A percentile compares a stretch with the other conserved stretches of the same genome.
Evolutionary conservation across 2,797 vertebrate genomes (phyloP).

Genomic region (Eospalax fontanierii): DNA sequence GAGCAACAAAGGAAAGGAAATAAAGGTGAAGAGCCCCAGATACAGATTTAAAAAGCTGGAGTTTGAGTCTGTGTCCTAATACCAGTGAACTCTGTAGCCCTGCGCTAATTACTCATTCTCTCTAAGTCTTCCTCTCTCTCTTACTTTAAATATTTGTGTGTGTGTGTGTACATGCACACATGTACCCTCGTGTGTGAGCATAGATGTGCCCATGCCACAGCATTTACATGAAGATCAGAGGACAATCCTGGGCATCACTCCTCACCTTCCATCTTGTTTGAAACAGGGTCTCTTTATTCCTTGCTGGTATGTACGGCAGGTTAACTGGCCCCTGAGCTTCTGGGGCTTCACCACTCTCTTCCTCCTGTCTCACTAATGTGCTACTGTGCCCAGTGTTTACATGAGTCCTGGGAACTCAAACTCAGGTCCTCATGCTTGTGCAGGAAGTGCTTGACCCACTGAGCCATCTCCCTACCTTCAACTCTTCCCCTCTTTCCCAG

Average conservation of each 20-base stretch:
- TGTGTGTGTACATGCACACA: no score
- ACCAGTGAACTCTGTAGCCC: background rate
- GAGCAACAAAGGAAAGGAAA: background rate
- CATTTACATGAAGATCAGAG: no score
- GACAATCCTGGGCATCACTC: background rate
- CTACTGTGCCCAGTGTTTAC: background rate
- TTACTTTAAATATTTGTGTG: background rate
- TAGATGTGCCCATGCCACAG: no score
- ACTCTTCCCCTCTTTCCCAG: background rate
- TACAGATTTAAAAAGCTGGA: background rate
- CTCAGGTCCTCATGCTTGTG: background rate
- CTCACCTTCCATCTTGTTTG: no score
- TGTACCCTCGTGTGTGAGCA: background rate
- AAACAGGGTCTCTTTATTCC: background rate
- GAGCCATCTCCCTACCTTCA: background rate
- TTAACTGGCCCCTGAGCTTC: background rate
- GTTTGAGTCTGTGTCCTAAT: background rate
- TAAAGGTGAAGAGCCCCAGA: background rate
- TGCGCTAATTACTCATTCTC: background rate
- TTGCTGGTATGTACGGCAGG: background rate
- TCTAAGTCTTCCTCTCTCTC: background rate
- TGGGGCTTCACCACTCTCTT: background rate
- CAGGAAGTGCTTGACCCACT: no score
- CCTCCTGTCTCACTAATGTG: background rate
- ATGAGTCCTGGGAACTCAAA: background rate